Evolutionary conservation across 1,140 invertebrate genomes (phyloP), one percentile per base, ranked within the genome.

Genomic region (Sinonovacula constricta): DNA sequence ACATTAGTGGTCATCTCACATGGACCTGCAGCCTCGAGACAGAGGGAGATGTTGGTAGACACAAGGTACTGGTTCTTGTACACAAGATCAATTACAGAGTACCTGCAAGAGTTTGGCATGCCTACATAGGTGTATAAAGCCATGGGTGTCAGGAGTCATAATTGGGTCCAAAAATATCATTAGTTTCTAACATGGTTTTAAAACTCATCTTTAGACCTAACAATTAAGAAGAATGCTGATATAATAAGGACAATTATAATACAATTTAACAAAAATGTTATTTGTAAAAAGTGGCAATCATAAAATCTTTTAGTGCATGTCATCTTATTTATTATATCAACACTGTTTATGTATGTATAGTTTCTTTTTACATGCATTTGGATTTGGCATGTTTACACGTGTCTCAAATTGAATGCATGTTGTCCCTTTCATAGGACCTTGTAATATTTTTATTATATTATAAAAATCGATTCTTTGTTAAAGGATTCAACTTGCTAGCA

Each of bases 1-100:
- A 70, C 31, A 24, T 31, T 22, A 2, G 14, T 53, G 45, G n/a
- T 18, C 12, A 54, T 26, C 56, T 70, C 68, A 18, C 68, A 70
- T 34, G 33, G 3, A n/a, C 54, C 56, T 3, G 28, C 18, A 10
- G 54, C 22, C 45, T 70, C 68, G 2, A 70, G 18, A 59, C 68
- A 70, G 26, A 70, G 18, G 30, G 53, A 28, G 18, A 70, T 28
- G n/a, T 33, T 24, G 7, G 56, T 14, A 26, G 14, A 39, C 22
- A 56, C 2, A 14, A 70, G 28, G 18, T 56, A 70, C 53, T 24
- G 57, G 7, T 18, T 18, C 39, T 45, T 45, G 39, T 45, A 45
- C 39, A 45, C 39, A 7, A 45, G 18, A 45, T 45, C 39, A 18
- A 45, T 7, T 7, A 45, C 39, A 10, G 39, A 10, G 18, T 45